Evolutionary conservation across 2,113 vertebrate genomes (phyloP), one percentile per base, ranked within the genome.

Genomic region (Cynopterus brachyotis): DNA sequence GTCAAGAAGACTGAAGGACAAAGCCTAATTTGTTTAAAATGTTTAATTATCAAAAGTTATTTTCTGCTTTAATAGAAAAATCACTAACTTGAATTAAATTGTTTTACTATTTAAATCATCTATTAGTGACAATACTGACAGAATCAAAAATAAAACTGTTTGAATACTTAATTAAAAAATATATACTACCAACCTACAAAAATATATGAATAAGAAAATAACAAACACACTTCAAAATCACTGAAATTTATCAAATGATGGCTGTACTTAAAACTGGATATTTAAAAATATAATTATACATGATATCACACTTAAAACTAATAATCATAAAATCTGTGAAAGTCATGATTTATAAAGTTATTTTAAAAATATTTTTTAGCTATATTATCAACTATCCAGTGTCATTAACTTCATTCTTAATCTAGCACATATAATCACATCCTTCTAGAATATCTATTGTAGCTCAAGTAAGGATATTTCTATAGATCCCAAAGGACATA

Each of bases 1-100:
- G 9, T 42, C 35, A 93, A 95, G 55, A 93, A 40, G 24, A 91
- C 1, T 50, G 30, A 79, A 89, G n/a, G 47, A 84, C 19, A 79
- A 66, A 42, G 59, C 9, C 67, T 85, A 72, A 86, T 62, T 69
- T 82, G 37, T 73, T 94, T 70, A 78, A 96, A 92, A 86, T 62
- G 19, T 69, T 87, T 93, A 90, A 66, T 72, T 92, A 93, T 80
- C 70, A 91, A 24, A 17, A 64, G 40, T 57, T 85, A 85, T 72
- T 79, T 90, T 83, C 42, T 78, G 45, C 22, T 91, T 85, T 92
- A 78, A 66, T 16, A 79, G 62, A 72, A 95, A 92, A 85, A 78
- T 78, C 28, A 11, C 30, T 42, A 59, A 79, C 40, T 87, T 87
- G 15, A 15, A 91, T 82, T 70, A 64, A 93, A 57, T 5, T 95